Conservation (phyloP, 2,113 vertebrate genomes). For the Misgurnus mizolepis region DNA sequence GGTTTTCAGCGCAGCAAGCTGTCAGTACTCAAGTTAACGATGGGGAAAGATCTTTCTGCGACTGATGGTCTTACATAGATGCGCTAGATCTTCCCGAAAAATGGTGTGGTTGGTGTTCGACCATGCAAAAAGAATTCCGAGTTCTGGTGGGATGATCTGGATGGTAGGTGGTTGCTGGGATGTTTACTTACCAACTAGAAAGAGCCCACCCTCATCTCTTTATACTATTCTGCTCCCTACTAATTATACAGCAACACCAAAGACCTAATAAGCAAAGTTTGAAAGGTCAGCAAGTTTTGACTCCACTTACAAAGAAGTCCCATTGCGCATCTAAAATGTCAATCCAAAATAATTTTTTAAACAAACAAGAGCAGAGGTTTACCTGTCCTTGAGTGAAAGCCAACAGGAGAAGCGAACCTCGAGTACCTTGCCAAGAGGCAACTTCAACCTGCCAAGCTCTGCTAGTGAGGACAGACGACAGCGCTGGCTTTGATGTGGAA, state of each 20-base stretch:
- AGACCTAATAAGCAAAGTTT: conserved; percentile 29
- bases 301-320: conserved; percentile 39
- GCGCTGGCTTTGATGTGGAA: conserved; percentile 84
- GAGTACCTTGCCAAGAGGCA: conserved; percentile 66
- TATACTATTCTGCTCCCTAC: too few species aligned
- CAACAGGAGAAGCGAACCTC: conserved; percentile 52
- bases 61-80: not conserved
- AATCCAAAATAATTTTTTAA: conserved; percentile 52
- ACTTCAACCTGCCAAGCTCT: conserved; percentile 78
- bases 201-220: too few species aligned
- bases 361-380: conserved; percentile 47
- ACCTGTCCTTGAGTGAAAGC: conserved; percentile 46
- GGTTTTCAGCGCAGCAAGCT: not conserved
- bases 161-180: too few species aligned
- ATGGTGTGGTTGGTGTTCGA: not conserved
- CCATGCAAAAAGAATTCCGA: too few species aligned
- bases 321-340: conserved; percentile 28
- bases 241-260: not conserved
- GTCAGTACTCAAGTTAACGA: conserved; percentile 15
- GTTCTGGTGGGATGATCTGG: not conserved
- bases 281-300: conserved; percentile 43
- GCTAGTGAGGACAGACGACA: conserved; percentile 61
- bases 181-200: too few species aligned
- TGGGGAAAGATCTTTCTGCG: not conserved
- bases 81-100: not conserved